These are phyloP conservation scores for Helicorthomorpha holstii DNA, from an alignment of 1,140 invertebrate species.

Conservation along the genomic window DNA sequence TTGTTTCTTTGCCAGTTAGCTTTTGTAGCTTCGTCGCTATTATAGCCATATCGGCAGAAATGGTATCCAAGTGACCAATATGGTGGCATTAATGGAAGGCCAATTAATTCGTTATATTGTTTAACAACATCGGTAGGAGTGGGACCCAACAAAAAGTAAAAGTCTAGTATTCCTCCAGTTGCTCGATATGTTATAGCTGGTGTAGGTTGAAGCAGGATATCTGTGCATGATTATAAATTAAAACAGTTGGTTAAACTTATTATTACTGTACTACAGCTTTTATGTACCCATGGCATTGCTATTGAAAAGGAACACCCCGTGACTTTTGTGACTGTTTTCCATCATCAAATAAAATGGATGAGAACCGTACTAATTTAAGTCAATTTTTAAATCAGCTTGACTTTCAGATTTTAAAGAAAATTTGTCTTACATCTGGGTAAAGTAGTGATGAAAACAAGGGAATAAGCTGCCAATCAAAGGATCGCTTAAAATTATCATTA, in stretches of 20 bases:
- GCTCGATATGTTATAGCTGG: constrained; percentile 22
- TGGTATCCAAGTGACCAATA: constrained; percentile 28
- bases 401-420: too few relatives aligned
- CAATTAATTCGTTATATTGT: constrained; percentile 30
- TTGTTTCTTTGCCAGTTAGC: constrained; percentile 30
- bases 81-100: constrained; percentile 21
- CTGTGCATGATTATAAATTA: too few relatives aligned
- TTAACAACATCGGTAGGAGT: constrained; percentile 27
- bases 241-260: too few relatives aligned
- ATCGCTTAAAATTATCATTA: constrained; percentile 26
- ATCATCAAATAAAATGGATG: neutral
- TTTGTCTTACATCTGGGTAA: neutral
- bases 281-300: constrained; percentile 19
- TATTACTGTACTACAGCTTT: too few relatives aligned
- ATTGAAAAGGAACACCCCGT: constrained; percentile 16
- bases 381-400: too few relatives aligned
- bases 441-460: neutral
- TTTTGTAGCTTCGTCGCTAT: constrained; percentile 44
- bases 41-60: constrained; percentile 26
- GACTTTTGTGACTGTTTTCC: constrained; percentile 1
- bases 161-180: constrained; percentile 26
- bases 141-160: constrained; percentile 25
- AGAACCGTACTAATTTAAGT: constrained; percentile 19
- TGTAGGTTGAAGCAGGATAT: constrained; percentile 23
- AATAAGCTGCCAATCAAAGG: constrained; percentile 16